Conservation (phyloP, 2,888 invertebrate species). For the Dasysyrphus tricinctus region DNA sequence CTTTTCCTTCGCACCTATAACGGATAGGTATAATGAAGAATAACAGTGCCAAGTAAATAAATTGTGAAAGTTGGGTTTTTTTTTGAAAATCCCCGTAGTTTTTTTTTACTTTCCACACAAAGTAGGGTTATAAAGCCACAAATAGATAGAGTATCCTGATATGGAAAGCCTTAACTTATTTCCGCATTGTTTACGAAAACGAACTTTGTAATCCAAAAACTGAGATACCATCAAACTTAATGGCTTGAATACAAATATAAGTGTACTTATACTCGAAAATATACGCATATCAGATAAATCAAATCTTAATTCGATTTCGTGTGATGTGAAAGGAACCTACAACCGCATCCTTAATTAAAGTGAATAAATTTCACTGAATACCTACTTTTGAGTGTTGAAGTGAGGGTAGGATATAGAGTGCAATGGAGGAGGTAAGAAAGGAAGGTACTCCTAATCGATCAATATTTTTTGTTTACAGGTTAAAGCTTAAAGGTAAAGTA, state of each 20-base stretch:
- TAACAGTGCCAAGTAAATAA: conserved; percentile 29
- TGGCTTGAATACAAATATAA: background rate
- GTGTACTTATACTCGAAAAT: background rate
- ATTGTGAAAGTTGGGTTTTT: background rate
- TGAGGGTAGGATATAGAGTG: background rate
- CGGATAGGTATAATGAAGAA: background rate
- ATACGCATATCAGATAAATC: conserved; percentile 28
- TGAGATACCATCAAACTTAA: background rate
- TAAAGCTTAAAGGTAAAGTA: background rate
- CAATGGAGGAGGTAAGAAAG: no score
- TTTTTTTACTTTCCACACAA: background rate
- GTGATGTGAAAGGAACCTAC: conserved; percentile 46
- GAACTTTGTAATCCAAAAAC: background rate
- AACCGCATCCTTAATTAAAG: conserved; percentile 43
- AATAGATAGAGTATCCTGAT: background rate
- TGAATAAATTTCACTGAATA: background rate
- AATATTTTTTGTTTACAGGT: background rate
- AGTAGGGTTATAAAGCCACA: background rate
- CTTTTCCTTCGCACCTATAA: background rate
- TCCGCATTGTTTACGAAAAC: conserved; percentile 26
- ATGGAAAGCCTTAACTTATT: conserved; percentile 45
- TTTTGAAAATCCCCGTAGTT: background rate
- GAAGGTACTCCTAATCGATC: background rate
- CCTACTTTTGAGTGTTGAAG: no score
- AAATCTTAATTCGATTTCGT: conserved; percentile 65